Conservation (phyloP, 2,113 vertebrate species). For the Ploceus nigricollis region DNA sequence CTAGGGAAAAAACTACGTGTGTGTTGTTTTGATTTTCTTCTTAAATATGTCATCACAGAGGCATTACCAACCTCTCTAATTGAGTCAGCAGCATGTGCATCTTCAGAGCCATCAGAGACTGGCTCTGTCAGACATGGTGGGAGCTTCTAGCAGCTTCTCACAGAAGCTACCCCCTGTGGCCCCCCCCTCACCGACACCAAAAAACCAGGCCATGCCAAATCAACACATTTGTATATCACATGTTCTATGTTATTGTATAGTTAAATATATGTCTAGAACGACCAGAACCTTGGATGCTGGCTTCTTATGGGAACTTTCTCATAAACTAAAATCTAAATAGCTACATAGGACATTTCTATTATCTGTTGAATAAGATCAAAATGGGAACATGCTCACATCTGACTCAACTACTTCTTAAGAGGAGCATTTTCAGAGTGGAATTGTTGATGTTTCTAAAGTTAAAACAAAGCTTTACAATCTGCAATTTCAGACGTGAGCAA, state of each 20-base stretch:
- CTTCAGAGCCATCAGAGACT: background rate
- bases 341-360: background rate
- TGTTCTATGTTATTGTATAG: background rate
- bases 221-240: background rate
- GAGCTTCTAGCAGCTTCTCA: background rate
- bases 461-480: background rate
- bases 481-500: background rate
- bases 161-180: background rate
- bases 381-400: background rate
- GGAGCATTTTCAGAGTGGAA: background rate
- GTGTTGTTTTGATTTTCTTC: background rate
- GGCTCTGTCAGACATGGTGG: background rate
- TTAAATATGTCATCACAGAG: background rate
- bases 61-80: background rate
- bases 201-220: background rate
- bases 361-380: background rate
- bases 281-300: background rate
- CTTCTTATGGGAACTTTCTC: background rate
- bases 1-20: accelerated
- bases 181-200: background rate
- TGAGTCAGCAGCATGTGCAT: background rate
- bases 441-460: background rate
- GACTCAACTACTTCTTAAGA: background rate
- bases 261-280: background rate
- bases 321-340: background rate